These are phyloP conservation scores for Clostera curtula DNA, from an alignment of 2,888 invertebrate species.

Conservation along the genomic window DNA sequence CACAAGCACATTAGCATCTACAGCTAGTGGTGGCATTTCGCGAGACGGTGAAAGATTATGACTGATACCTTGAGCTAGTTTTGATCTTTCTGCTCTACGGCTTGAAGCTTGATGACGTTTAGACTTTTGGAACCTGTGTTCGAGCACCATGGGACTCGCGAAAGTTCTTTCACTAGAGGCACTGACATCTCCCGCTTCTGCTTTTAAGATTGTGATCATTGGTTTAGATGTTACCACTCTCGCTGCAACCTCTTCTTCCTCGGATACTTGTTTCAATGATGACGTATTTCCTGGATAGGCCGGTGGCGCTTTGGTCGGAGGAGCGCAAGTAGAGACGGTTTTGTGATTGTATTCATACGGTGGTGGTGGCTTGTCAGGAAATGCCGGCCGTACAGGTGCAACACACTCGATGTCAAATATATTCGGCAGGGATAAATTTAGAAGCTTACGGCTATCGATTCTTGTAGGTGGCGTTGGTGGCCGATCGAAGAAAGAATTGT, in stretches of 20 bases:
- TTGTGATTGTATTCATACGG: constrained; percentile 80
- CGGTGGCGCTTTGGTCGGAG: constrained; percentile 76
- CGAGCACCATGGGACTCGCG: constrained; percentile 66
- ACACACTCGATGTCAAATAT: constrained; percentile 54
- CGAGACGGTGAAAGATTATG: constrained; percentile 63
- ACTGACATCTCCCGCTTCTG: constrained; percentile 82
- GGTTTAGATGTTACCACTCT: constrained; percentile 85
- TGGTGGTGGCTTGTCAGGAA: constrained; percentile 77
- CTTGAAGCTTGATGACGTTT: constrained; percentile 69
- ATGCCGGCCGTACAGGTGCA: constrained; percentile 28
- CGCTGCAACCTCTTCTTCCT: constrained; percentile 81
- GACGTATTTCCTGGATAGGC: constrained; percentile 75
- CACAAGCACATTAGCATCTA: constrained; percentile 70
- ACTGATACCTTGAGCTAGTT: constrained; percentile 66
- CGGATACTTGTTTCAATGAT: constrained; percentile 33
- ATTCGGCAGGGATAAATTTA: constrained; percentile 63
- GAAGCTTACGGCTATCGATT: constrained; percentile 76
- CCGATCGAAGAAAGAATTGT: constrained; percentile 67
- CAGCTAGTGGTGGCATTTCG: constrained; percentile 47
- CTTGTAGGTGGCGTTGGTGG: constrained; percentile 82
- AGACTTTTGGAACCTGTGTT: constrained; percentile 66
- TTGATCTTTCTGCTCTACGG: constrained; percentile 78
- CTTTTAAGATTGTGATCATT: constrained; percentile 84
- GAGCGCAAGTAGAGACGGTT: constrained; percentile 56
- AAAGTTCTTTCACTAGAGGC: constrained; percentile 75